Evolutionary conservation across 2,888 invertebrate genomes (phyloP).

Genomic region (Dorcus hopei): DNA sequence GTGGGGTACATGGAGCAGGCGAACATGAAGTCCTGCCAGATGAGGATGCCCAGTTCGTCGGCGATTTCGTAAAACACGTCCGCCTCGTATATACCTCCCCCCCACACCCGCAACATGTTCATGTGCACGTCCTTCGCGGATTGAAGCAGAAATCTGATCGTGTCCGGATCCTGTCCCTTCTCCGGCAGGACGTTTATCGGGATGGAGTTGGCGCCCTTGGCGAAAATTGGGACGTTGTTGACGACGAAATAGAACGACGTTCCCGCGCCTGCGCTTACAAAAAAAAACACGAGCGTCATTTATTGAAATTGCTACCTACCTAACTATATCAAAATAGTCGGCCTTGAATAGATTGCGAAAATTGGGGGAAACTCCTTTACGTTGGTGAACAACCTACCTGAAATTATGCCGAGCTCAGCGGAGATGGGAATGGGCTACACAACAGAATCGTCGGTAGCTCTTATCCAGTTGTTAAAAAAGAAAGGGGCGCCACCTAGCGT

Average conservation of each 20-base stretch:
- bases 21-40: conserved; percentile 99
- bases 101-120: conserved; percentile 97
- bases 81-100: conserved; percentile 93
- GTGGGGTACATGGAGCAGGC: conserved; percentile 94
- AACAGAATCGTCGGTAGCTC: too few species aligned
- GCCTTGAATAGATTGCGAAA: too few species aligned
- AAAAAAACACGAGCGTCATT: too few species aligned
- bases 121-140: conserved; percentile 77
- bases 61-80: conserved; percentile 85
- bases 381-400: too few species aligned
- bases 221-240: conserved; percentile 79
- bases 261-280: background rate
- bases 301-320: too few species aligned
- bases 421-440: too few species aligned
- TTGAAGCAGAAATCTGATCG: conserved; percentile 62
- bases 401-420: too few species aligned
- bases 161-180: conserved; percentile 55
- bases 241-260: conserved; percentile 78
- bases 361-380: too few species aligned
- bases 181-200: conserved; percentile 85
- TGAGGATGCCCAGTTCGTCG: conserved; percentile 84
- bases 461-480: too few species aligned
- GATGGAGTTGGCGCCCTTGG: conserved; percentile 94
- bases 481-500: too few species aligned
- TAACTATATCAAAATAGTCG: too few species aligned